Conservation (phyloP, 2,888 invertebrate species). For the Meandrusa payeni region DNA sequence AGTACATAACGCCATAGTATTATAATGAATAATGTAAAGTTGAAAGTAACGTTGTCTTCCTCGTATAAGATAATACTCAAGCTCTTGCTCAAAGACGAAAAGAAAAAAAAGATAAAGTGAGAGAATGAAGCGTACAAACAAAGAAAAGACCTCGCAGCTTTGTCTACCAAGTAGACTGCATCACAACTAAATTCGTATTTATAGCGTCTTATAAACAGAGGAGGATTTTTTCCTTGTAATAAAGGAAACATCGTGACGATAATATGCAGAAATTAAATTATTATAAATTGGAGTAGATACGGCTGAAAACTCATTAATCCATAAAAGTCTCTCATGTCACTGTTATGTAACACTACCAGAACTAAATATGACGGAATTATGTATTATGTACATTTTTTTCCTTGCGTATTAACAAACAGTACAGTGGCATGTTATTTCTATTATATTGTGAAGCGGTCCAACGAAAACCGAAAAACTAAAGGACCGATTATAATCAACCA, state of each 20-base stretch:
- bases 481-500: slow-evolving; percentile 4
- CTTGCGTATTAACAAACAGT: neutral
- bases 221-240: too few species aligned
- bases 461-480: slow-evolving; percentile 10
- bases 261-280: too few species aligned
- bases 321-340: too few species aligned
- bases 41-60: slow-evolving; percentile 49
- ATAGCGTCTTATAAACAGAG: too few species aligned
- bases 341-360: too few species aligned
- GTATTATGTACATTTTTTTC: too few species aligned
- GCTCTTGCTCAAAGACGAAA: slow-evolving; percentile 20
- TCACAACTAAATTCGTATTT: too few species aligned
- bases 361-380: too few species aligned
- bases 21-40: slow-evolving; percentile 41
- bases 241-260: too few species aligned
- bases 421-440: slow-evolving; percentile 2
- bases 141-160: neutral
- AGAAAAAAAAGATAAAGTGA: slow-evolving; percentile 26
- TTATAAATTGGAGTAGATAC: too few species aligned
- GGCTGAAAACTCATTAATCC: too few species aligned
- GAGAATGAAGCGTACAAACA: slow-evolving; percentile 29
- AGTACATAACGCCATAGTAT: slow-evolving; percentile 69
- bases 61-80: slow-evolving; percentile 29
- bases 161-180: neutral
- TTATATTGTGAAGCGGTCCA: neutral